Percentiles rank a stretch among this genome's conserved stretches.
Conservation (phyloP, 2,797 vertebrate genomes). For the Pangasius macronema region DNA sequence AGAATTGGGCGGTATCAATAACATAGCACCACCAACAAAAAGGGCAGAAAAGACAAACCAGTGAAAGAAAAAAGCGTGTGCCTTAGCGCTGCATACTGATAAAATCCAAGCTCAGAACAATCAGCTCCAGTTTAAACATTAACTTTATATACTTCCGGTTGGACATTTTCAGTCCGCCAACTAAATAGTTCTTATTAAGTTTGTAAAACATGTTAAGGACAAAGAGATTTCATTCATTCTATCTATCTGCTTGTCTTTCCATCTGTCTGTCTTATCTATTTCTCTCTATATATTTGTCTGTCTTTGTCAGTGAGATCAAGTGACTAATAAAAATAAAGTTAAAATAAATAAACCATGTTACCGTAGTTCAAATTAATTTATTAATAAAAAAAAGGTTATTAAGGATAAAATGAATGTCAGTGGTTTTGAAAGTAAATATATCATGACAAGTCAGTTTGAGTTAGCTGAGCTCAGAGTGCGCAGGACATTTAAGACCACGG, state of each 20-base stretch:
- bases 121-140: background rate
- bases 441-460: conserved; percentile 21
- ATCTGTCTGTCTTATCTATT: background rate
- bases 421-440: background rate
- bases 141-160: too few relatives aligned
- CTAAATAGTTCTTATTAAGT: too few relatives aligned
- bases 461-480: conserved; percentile 60
- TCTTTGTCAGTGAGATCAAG: background rate
- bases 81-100: background rate
- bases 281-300: background rate
- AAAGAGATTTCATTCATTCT: too few relatives aligned
- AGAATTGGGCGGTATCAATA: background rate
- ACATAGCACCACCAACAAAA: background rate
- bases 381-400: background rate
- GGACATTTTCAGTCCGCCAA: too few relatives aligned
- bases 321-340: too few relatives aligned
- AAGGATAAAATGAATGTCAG: background rate
- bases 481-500: conserved; percentile 76
- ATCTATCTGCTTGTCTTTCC: background rate
- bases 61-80: background rate
- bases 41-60: background rate
- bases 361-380: background rate
- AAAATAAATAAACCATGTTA: background rate
- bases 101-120: background rate
- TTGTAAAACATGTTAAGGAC: too few relatives aligned